phyloP scores from a whole-genome alignment of 1,140 invertebrate species.

The Manduca sexta region DNA sequence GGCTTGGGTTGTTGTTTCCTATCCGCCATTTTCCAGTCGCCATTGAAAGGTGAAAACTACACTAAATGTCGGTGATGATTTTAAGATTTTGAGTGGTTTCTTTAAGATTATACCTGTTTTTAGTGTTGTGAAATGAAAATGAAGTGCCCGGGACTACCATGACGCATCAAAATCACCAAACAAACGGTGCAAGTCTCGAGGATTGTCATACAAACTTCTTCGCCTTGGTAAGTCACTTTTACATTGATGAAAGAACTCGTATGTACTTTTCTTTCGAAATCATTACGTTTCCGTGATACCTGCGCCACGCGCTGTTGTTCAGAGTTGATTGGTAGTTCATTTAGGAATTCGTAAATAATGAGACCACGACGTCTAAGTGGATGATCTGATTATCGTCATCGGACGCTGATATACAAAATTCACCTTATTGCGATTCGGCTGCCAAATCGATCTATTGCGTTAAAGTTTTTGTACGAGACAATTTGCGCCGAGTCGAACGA shows the following conservation, averaged over 20 bases:
- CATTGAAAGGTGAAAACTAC: constrained; percentile 92
- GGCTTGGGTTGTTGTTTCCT: constrained; percentile 86
- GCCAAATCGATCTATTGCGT: constrained; percentile 59
- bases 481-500: constrained; percentile 44
- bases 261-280: constrained; percentile 72
- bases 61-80: constrained; percentile 80
- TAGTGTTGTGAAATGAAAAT: constrained; percentile 78
- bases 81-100: constrained; percentile 75
- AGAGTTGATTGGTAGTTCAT: constrained; percentile 16
- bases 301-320: constrained; percentile 38
- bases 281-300: constrained; percentile 45
- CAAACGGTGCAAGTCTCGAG: constrained; percentile 99
- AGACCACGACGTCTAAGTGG: constrained; percentile 50
- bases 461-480: constrained; percentile 50
- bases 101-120: constrained; percentile 75
- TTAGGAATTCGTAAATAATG: constrained; percentile 45
- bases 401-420: constrained; percentile 63
- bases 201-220: constrained; percentile 99
- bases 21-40: constrained; percentile 94
- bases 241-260: constrained; percentile 73
- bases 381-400: constrained; percentile 57
- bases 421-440: constrained; percentile 58
- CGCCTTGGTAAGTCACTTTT: constrained; percentile 94
- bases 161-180: constrained; percentile 98
- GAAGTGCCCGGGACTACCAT: constrained; percentile 83